Percentiles rank a stretch among this genome's conserved stretches.
Evolutionary conservation across 2,797 vertebrate genomes (phyloP).

Genomic region (Phyllotis vaccarum): DNA sequence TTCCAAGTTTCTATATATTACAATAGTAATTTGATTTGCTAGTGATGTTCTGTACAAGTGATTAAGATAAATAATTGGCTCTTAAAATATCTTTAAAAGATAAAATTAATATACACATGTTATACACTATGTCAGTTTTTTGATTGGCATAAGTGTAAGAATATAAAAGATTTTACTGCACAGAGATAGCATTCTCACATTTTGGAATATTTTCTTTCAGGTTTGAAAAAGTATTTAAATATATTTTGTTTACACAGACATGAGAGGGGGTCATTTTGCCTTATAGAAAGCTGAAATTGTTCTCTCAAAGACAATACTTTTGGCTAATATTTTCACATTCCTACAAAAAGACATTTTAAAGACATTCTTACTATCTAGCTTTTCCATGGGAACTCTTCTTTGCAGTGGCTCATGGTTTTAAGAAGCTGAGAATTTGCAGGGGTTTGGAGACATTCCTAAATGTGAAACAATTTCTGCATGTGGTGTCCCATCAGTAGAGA

Average conservation of each 20-base stretch:
- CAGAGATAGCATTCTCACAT: neutral
- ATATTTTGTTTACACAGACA: slow-evolving; percentile 49
- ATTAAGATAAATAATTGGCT: neutral
- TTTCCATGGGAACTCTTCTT: neutral
- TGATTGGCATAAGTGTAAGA: slow-evolving; percentile 13
- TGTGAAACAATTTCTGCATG: neutral
- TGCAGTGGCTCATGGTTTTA: neutral
- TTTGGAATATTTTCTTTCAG: slow-evolving; percentile 16
- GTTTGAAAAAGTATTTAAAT: slow-evolving; percentile 31
- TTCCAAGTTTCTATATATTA: neutral
- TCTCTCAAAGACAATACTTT: neutral
- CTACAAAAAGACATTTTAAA: neutral
- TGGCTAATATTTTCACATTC: neutral
- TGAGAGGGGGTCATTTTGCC: neutral
- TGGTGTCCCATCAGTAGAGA: neutral
- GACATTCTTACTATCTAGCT: neutral
- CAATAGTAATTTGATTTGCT: slow-evolving; percentile 38
- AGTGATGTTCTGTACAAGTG: neutral
- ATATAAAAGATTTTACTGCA: slow-evolving; percentile 39
- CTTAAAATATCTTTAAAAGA: neutral
- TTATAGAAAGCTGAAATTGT: neutral
- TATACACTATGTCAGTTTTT: neutral
- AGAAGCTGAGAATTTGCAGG: neutral
- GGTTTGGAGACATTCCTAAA: neutral
- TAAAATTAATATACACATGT: neutral